phyloP scores from a whole-genome alignment of 2,888 invertebrate species.

The Andrena minutula region DNA sequence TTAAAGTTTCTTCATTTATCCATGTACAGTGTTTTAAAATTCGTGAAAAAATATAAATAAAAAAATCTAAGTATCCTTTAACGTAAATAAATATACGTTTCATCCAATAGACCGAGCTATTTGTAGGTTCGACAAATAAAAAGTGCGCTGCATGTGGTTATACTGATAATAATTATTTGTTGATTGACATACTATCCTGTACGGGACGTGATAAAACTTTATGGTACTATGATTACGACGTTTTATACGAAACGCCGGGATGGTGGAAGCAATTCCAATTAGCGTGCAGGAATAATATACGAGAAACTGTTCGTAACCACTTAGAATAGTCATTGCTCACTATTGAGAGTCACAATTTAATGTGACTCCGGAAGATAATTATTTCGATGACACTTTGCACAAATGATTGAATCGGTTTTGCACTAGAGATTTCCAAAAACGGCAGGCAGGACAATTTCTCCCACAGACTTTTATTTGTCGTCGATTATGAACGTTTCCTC shows the following conservation, averaged over 20 bases:
- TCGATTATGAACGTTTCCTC: slow-evolving; percentile 95
- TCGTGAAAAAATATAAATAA: slow-evolving; percentile 50
- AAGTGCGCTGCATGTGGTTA: slow-evolving; percentile 43
- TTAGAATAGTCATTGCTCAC: slow-evolving; percentile 70
- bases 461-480: slow-evolving; percentile 85
- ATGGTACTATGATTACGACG: slow-evolving; percentile 77
- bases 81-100: slow-evolving; percentile 41
- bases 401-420: slow-evolving; percentile 58
- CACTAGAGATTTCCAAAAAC: slow-evolving; percentile 73
- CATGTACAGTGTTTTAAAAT: slow-evolving; percentile 40
- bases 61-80: slow-evolving; percentile 20
- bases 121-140: slow-evolving; percentile 59
- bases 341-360: slow-evolving; percentile 56
- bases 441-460: slow-evolving; percentile 49
- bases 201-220: slow-evolving; percentile 84
- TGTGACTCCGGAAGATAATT: slow-evolving; percentile 41
- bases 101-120: slow-evolving; percentile 10
- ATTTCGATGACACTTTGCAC: slow-evolving; percentile 64
- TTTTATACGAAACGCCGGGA: slow-evolving; percentile 65
- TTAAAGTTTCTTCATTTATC: slow-evolving; percentile 26
- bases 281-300: slow-evolving; percentile 66
- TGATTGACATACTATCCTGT: slow-evolving; percentile 79
- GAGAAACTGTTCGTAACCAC: slow-evolving; percentile 69
- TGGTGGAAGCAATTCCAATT: slow-evolving; percentile 61
- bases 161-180: slow-evolving; percentile 57